Base-by-base conservation (phyloP, 1,140 invertebrate species). In the Zeugodacus cucurbitae region DNA sequence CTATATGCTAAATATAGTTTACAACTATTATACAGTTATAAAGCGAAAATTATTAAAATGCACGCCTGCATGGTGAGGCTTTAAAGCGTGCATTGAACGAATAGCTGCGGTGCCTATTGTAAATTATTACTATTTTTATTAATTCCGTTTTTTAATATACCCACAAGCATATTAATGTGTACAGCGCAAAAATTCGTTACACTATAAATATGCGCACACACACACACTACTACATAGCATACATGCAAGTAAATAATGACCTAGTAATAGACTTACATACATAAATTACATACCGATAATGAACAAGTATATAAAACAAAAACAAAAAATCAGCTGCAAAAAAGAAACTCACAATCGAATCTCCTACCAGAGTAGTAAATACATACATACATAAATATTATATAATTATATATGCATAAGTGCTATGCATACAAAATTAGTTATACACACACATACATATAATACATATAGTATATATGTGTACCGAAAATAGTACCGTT, bases 311-410 rank as follows among this genome's bases (percentile, higher is more conserved):
- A 54, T 54, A n/a, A n/a, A 54, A 54, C 48, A 54, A 7, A 54
- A 62, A n/a, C n/a, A 70, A 70, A 82, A 82, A 82, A 82, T 82
- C 74, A 82, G 74, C 74, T 82, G 41, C 74, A 82, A 82, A 82
- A 82, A 82, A 82, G 74, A 82, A 82, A 82, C 74, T 82, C 74
- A 82, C 41, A 82, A 82, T 82, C 26, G 41, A 82, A 82, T 48
- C 74, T 82, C 74, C 74, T 82, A 48, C n/a, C 74, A 82, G 74
- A 82, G 41, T 82, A 44, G 74, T 82, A 48, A 44, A 82, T 82
- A 82, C 37, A 82, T 82, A 82, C 5, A 41, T 70, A 78, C 41
- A 78, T 78, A 62, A n/a, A 62, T 62, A 62, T 7, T 7, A 29
- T 29, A 62, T 59, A 59, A 2, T 22, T 8, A 3, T 26, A 37